These are phyloP conservation scores for Mus minutoides DNA, from an alignment of 2,797 vertebrate species.

Conservation along the genomic window DNA sequence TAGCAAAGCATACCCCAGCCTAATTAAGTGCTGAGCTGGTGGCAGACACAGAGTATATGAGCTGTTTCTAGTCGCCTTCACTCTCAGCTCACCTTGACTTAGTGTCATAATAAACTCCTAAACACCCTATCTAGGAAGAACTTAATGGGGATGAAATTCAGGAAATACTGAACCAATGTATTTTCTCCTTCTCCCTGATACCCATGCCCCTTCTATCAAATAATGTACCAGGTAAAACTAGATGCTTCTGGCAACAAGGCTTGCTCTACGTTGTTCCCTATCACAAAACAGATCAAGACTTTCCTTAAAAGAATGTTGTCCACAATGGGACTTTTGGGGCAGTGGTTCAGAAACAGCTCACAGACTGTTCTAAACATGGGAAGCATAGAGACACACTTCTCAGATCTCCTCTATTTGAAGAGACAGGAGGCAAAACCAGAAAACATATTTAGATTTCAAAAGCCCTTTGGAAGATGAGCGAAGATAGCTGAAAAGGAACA, in stretches of 20 bases:
- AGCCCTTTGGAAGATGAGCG: background rate
- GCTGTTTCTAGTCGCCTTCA: background rate
- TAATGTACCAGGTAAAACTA: background rate
- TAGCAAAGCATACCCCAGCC: background rate
- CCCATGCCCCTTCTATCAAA: background rate
- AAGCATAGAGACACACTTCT: background rate
- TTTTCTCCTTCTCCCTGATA: background rate
- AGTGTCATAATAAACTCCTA: slow-evolving; percentile 7
- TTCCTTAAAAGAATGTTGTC: background rate
- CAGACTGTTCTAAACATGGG: background rate
- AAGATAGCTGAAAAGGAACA: background rate
- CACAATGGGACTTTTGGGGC: background rate
- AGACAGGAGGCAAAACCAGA: background rate
- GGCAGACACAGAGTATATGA: background rate
- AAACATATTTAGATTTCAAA: background rate
- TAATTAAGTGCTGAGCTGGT: slow-evolving; percentile 28
- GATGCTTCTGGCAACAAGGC: background rate
- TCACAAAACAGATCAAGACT: background rate
- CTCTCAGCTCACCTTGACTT: background rate
- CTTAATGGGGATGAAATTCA: background rate
- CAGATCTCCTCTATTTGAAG: background rate
- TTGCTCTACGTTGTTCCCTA: background rate
- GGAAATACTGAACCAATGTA: slow-evolving; percentile 23
- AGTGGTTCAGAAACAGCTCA: background rate
- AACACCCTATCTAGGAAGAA: background rate